A percentile compares a stretch with the other conserved stretches of the same genome.
phyloP scores from a whole-genome alignment of 2,113 vertebrate genomes.

The Larimichthys polyactis region DNA sequence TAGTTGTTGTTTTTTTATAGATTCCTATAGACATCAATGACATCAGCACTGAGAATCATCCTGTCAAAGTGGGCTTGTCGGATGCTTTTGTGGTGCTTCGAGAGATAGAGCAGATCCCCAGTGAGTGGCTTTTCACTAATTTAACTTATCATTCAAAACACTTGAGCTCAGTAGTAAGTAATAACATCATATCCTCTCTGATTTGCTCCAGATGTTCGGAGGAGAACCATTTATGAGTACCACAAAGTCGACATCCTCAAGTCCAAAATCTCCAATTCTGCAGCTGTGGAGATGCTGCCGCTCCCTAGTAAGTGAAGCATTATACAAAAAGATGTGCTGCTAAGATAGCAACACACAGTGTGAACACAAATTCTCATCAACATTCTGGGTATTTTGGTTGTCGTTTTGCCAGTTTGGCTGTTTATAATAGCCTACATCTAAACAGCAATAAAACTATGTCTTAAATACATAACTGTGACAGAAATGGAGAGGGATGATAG shows the following conservation, averaged over 20 bases:
- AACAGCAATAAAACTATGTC: no score
- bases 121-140: constrained; percentile 80
- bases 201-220: constrained; percentile 88
- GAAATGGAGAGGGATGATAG: no score
- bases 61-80: constrained; percentile 96
- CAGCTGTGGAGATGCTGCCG: constrained; percentile 93
- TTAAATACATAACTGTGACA: no score
- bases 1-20: no score
- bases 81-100: constrained; percentile 96
- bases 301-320: constrained; percentile 89
- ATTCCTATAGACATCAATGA: constrained; percentile 90
- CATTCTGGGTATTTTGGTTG: neutral
- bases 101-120: constrained; percentile 94
- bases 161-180: neutral
- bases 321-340: neutral
- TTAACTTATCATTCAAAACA: neutral
- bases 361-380: no score
- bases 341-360: neutral
- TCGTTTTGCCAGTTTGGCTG: no score
- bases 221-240: constrained; percentile 98
- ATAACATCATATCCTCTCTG: neutral
- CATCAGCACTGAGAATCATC: constrained; percentile 92
- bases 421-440: no score
- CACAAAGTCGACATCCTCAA: constrained; percentile 94
- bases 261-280: constrained; percentile 90